phyloP scores from a whole-genome alignment of 2,797 vertebrate species.

The Rhinogobio ventralis region DNA sequence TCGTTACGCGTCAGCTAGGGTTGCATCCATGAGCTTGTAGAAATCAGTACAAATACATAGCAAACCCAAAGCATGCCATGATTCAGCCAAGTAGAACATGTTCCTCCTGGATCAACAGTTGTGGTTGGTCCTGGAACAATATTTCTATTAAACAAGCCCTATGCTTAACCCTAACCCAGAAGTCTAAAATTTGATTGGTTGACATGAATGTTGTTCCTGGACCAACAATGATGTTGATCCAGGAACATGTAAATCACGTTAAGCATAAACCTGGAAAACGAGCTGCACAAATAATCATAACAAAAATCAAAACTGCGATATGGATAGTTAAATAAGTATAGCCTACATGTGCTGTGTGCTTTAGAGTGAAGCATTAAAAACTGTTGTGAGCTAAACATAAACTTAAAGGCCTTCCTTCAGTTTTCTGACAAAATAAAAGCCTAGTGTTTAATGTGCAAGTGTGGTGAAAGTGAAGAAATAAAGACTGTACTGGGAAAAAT shows the following conservation, averaged over 20 bases:
- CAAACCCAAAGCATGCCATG: background rate
- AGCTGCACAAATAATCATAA: constrained; percentile 1
- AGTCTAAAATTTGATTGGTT: background rate
- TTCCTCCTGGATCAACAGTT: background rate
- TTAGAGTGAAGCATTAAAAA: background rate
- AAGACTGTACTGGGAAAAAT: background rate
- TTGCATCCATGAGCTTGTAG: constrained; percentile 1
- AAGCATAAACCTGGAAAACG: background rate
- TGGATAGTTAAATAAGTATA: background rate
- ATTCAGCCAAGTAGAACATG: background rate
- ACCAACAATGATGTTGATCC: background rate
- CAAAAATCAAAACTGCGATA: background rate
- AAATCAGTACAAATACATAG: background rate
- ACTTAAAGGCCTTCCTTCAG: background rate
- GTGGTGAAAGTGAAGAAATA: background rate
- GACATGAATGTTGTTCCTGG: background rate
- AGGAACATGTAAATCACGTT: background rate
- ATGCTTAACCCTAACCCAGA: background rate
- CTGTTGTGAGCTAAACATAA: background rate
- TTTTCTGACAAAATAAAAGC: background rate
- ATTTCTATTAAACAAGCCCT: constrained; percentile 6
- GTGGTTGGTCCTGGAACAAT: background rate
- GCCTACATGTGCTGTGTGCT: background rate
- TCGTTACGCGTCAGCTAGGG: constrained; percentile 7
- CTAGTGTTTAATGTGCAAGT: background rate